Conservation (phyloP, 1,140 invertebrate species). For the Diachasma alloeum region DNA sequence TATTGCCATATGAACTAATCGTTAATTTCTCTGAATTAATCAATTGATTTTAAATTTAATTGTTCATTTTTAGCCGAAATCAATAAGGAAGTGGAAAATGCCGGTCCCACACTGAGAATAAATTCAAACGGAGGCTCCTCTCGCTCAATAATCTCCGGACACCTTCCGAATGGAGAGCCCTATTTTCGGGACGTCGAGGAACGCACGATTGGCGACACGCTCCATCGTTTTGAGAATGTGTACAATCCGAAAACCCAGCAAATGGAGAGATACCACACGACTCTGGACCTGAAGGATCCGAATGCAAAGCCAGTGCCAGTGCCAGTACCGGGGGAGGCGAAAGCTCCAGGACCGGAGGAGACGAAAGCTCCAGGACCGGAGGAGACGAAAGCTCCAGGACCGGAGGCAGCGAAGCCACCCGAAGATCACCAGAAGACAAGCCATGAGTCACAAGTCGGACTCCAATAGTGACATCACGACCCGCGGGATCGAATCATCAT, state of each 20-base stretch:
- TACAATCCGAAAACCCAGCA: constrained; percentile 28
- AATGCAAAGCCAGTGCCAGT: constrained; percentile 36
- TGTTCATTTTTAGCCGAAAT: neutral
- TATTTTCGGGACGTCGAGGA: constrained; percentile 36
- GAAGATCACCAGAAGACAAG: no score
- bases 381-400: no score
- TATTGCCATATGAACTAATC: no score
- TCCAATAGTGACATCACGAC: no score
- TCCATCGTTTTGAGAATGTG: constrained; percentile 35
- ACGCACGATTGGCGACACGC: constrained; percentile 19
- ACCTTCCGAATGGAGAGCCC: constrained; percentile 28
- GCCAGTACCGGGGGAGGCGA: neutral
- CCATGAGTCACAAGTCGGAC: no score
- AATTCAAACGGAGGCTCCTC: constrained; percentile 12
- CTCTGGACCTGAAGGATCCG: constrained; percentile 35
- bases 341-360: no score
- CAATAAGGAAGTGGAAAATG: neutral
- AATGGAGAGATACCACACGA: constrained; percentile 27
- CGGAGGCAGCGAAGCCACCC: no score
- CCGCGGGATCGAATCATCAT: no score
- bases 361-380: no score
- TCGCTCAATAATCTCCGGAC: constrained; percentile 27
- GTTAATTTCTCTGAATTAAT: neutral
- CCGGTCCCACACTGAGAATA: constrained; percentile 16
- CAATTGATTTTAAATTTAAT: neutral